These are phyloP conservation scores for Eumaeus atala DNA, from an alignment of 1,140 invertebrate genomes.

Conservation along the genomic window DNA sequence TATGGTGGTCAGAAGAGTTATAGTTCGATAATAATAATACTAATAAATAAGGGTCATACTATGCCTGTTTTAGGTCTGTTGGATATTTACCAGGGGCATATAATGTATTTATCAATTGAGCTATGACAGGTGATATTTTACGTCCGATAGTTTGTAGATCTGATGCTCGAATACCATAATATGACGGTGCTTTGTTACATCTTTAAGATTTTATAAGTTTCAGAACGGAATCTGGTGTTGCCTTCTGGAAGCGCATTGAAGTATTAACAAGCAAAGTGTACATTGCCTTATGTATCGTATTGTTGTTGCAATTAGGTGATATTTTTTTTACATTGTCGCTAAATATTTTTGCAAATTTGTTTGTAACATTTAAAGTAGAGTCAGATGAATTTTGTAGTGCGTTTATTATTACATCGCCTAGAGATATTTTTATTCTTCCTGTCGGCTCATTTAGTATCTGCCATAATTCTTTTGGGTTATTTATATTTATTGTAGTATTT, in stretches of 20 bases:
- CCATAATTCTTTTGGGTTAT: too few species aligned
- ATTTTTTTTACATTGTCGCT: neutral
- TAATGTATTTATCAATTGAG: neutral
- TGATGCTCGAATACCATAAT: too few species aligned
- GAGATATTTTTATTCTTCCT: too few species aligned
- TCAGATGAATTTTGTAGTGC: neutral
- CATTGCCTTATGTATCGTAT: neutral
- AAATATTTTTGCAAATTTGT: neutral
- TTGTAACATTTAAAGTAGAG: neutral
- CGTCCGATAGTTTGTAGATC: too few species aligned
- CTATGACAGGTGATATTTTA: too few species aligned
- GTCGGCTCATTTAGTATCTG: too few species aligned
- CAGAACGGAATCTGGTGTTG: neutral
- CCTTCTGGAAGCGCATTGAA: neutral
- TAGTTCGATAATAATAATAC: neutral
- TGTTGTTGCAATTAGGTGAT: neutral
- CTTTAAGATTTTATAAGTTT: neutral
- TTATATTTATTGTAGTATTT: too few species aligned
- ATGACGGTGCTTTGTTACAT: neutral
- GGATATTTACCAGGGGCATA: neutral
- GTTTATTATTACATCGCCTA: neutral
- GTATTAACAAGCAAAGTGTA: neutral
- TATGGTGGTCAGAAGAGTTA: neutral
- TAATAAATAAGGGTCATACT: neutral
- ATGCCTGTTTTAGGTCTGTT: conserved; percentile 1